Percentiles rank a stretch among this genome's conserved stretches.
phyloP scores from a whole-genome alignment of 2,888 invertebrate genomes.

The Epicampocera succincta region DNA sequence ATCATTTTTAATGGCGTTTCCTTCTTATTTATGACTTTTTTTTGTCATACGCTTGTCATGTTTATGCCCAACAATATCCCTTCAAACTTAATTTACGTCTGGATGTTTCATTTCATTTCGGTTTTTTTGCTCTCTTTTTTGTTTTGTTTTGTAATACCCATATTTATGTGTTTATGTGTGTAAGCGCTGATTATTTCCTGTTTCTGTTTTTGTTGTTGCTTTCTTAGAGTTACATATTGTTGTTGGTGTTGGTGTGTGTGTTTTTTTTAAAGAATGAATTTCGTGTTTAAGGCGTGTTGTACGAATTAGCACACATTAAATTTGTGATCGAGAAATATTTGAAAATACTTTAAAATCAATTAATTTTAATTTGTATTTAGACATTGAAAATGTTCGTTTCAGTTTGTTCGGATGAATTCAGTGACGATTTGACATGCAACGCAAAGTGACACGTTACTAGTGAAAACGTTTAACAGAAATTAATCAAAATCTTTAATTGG shows the following conservation, averaged over 20 bases:
- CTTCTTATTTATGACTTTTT: neutral
- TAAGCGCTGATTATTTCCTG: conserved; percentile 42
- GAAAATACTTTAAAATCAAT: conserved; percentile 58
- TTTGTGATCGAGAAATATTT: conserved; percentile 32
- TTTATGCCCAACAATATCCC: conserved; percentile 35
- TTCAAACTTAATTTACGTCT: conserved; percentile 44
- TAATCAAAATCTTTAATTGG: conserved; percentile 65
- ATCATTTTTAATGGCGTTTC: conserved; percentile 28
- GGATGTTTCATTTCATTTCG: conserved; percentile 18
- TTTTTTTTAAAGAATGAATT: conserved; percentile 9
- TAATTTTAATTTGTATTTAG: conserved; percentile 54
- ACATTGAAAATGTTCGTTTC: conserved; percentile 21
- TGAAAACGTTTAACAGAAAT: conserved; percentile 62
- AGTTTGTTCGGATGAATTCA: conserved; percentile 15
- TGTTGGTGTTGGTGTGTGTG: too few relatives aligned
- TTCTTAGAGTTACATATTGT: too few relatives aligned
- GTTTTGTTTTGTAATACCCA: neutral
- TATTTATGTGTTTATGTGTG: too few relatives aligned
- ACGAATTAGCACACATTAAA: conserved; percentile 39
- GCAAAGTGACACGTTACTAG: conserved; percentile 53
- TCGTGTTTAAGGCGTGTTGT: conserved; percentile 38
- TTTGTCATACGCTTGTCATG: conserved; percentile 48
- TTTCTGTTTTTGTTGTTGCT: neutral
- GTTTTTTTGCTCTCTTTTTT: neutral
- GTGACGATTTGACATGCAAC: conserved; percentile 46